Base-by-base conservation (phyloP, 2,888 invertebrate genomes). In the Cheiracanthium punctorium region DNA sequence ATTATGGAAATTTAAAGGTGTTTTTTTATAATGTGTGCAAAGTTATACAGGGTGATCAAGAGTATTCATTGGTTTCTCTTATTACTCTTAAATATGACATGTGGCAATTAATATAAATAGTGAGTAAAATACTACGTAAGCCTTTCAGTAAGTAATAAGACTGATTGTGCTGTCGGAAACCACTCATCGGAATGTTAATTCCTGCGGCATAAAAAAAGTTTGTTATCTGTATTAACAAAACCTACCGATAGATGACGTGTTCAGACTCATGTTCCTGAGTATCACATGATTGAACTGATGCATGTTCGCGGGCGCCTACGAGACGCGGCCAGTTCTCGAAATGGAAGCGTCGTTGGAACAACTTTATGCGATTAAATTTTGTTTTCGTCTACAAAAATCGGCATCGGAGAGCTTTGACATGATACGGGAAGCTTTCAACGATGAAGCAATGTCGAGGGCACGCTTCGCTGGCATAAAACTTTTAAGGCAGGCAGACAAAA, bases 261-360 rank as follows among this genome's bases (percentile, higher is more conserved):
- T 24, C 28, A 24, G 64, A 14, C 7, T n/a, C 24, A 64, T 64
- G 64, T 64, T 10, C 24, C 64, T 64, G 29, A 64, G 64, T 64
- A 64, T 24, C 64, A 64, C 37, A 10, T 24, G 64, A 64, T 64
- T 64, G 28, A 24, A 64, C 14, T 24, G 24, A 64, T 5, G 64
- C 64, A n/a, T n/a, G n/a, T n/a, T n/a, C n/a, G n/a, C n/a, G n/a
- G n/a, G n/a, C n/a, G 20, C 64, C 14, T 64, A 29, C 28, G 8
- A 37, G 37, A 4, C 37, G 37, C 4, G 37, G 28, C 8, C 64
- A 64, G 64, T 29, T 24, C 8, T 24, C 24, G 24, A 64, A 64
- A 64, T 64, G 29, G 8, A 64, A 64, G 64, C 64, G 64, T 24
- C 64, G 24, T 24, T 64, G 64, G 43, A 64, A 64, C 64, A 64